Percentiles rank a stretch among this genome's conserved stretches.
Evolutionary conservation across 2,113 vertebrate genomes (phyloP).

Genomic region (Haemorhous mexicanus): DNA sequence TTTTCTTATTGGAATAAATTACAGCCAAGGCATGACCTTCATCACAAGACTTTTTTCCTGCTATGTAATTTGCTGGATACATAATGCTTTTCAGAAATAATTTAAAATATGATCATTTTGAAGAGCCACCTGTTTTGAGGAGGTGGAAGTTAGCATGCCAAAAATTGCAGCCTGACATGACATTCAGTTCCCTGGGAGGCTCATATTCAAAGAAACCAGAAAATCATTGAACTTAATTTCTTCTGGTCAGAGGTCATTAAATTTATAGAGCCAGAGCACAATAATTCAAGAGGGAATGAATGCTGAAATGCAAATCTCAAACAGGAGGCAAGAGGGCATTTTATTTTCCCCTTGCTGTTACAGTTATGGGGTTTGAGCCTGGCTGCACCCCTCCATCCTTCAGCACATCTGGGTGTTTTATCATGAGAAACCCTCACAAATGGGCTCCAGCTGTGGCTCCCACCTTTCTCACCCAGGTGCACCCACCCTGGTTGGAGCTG

Average conservation of each 20-base stretch:
- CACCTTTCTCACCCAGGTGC: not conserved
- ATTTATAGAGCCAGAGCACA: not conserved
- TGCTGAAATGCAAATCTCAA: not conserved
- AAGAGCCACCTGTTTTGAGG: not conserved
- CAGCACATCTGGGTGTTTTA: not conserved
- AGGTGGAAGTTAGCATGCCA: not conserved
- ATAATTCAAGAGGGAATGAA: not conserved
- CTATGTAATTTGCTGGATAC: not conserved
- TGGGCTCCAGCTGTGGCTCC: not conserved
- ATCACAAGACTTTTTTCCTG: not conserved
- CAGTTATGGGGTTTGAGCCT: not conserved
- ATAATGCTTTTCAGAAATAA: not conserved
- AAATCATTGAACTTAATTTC: not conserved
- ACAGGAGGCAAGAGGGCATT: not conserved
- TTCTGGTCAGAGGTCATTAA: not conserved
- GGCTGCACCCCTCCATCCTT: not conserved
- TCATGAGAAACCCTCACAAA: not conserved
- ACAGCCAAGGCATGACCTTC: not conserved
- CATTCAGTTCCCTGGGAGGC: not conserved
- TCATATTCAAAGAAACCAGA: not conserved
- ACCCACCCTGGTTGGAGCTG: rapidly evolving
- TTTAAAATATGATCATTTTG: not conserved
- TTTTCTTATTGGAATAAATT: not conserved
- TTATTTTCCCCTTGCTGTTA: not conserved
- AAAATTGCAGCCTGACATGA: not conserved